Evolutionary conservation across 2,888 invertebrate genomes (phyloP).

Genomic region (Metalampra italica): DNA sequence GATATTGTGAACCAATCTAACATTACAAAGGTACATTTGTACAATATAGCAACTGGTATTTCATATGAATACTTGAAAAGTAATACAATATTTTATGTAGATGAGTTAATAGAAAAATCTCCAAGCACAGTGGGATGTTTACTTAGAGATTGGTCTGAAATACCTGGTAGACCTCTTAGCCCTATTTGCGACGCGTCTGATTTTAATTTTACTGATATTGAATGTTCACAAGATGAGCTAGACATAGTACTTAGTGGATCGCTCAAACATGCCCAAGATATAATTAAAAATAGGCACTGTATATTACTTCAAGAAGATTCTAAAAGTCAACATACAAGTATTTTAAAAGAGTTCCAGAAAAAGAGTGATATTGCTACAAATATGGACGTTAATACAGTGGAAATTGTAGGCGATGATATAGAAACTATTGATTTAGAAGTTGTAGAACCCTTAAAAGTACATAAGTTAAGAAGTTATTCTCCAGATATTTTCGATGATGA

Average conservation of each 20-base stretch:
- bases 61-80: constrained; percentile 42
- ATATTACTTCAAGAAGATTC: not conserved
- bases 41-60: constrained; percentile 42
- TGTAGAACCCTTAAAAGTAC: constrained; percentile 1
- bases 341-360: not conserved
- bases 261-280: constrained; percentile 33
- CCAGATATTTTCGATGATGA: constrained; percentile 75
- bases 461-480: constrained; percentile 45
- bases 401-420: constrained; percentile 5
- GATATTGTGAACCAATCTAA: not conserved
- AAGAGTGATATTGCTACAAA: not conserved
- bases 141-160: constrained; percentile 80
- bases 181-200: constrained; percentile 44
- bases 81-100: constrained; percentile 62
- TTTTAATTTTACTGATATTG: constrained; percentile 47
- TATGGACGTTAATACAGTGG: not conserved
- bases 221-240: constrained; percentile 54
- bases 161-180: constrained; percentile 81
- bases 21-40: constrained; percentile 22
- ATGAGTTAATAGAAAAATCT: constrained; percentile 61
- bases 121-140: constrained; percentile 60
- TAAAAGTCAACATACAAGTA: not conserved
- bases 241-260: constrained; percentile 57
- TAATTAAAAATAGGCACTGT: constrained; percentile 8
- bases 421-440: constrained; percentile 3